A percentile compares a stretch with the other conserved stretches of the same genome.
Evolutionary conservation across 1,140 invertebrate species (phyloP).

Genomic region (Aphaenogaster floridana): DNA sequence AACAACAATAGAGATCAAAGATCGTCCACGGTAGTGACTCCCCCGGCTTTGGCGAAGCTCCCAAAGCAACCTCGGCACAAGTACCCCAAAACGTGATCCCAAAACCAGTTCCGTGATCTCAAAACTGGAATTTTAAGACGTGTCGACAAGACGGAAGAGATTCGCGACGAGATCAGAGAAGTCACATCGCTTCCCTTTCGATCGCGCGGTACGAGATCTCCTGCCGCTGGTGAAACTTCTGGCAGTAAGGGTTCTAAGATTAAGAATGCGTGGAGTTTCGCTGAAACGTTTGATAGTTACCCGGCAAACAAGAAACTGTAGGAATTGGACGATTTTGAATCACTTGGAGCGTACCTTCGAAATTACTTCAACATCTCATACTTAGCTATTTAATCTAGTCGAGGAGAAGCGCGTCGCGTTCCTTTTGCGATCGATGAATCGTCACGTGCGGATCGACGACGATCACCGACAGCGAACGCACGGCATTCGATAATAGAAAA

Average conservation of each 20-base stretch:
- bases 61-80: constrained; percentile 9
- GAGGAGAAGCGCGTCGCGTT: constrained; percentile 2
- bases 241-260: constrained; percentile 55
- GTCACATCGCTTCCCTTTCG: not conserved
- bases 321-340: constrained; percentile 42
- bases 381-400: constrained; percentile 52
- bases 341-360: constrained; percentile 42
- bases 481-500: constrained; percentile 23
- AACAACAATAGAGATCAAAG: constrained; percentile 84
- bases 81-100: constrained; percentile 70
- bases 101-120: constrained; percentile 40
- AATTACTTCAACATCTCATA: constrained; percentile 52
- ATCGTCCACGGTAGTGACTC: constrained; percentile 57
- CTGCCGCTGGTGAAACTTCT: constrained; percentile 7
- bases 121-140: not conserved
- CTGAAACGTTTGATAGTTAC: constrained; percentile 37
- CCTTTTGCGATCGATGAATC: not conserved
- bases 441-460: no score
- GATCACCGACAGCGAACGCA: constrained; percentile 24
- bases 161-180: constrained; percentile 8
- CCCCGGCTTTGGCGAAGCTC: not conserved
- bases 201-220: constrained; percentile 24
- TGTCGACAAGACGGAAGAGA: constrained; percentile 2
- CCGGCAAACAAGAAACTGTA: constrained; percentile 33
- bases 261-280: not conserved